Evolutionary conservation across 35 echinoderm and acorn worm genomes (phyloP).

Genomic region (Apostichopus japonicus): DNA sequence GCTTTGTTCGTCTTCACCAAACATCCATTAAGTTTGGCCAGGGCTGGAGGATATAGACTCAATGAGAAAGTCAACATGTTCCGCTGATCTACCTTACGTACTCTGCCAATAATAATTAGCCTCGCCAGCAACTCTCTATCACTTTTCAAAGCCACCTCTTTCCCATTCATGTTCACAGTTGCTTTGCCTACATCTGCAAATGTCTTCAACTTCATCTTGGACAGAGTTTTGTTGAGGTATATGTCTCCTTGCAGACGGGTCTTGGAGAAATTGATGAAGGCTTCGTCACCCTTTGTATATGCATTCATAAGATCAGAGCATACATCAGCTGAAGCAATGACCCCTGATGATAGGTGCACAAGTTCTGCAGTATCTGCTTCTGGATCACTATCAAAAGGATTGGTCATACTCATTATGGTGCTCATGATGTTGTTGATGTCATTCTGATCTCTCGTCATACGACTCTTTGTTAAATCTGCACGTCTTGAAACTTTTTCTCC

Average conservation of each 20-base stretch:
- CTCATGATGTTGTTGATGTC: constrained; percentile 30
- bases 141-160: constrained; percentile 31
- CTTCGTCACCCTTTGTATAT: not conserved
- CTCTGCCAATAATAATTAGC: constrained; percentile 18
- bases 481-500: not conserved
- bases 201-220: constrained; percentile 55
- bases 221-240: constrained; percentile 20
- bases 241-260: not conserved
- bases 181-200: constrained; percentile 45
- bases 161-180: constrained; percentile 20
- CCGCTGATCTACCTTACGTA: constrained; percentile 26
- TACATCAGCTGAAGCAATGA: not conserved
- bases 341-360: constrained; percentile 1
- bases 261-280: constrained; percentile 19
- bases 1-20: constrained; percentile 62
- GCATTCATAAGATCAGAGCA: constrained; percentile 10
- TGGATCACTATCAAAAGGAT: constrained; percentile 45
- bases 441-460: constrained; percentile 23
- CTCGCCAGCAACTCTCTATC: constrained; percentile 17
- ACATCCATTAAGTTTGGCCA: not conserved
- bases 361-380: not conserved
- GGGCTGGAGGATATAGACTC: not conserved
- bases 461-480: not conserved
- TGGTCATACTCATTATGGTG: constrained; percentile 41
- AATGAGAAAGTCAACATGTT: constrained; percentile 18